A percentile compares a stretch with the other conserved stretches of the same genome.
Conservation (phyloP, 2,797 vertebrate species). For the Odontamblyopus lacepedii region DNA sequence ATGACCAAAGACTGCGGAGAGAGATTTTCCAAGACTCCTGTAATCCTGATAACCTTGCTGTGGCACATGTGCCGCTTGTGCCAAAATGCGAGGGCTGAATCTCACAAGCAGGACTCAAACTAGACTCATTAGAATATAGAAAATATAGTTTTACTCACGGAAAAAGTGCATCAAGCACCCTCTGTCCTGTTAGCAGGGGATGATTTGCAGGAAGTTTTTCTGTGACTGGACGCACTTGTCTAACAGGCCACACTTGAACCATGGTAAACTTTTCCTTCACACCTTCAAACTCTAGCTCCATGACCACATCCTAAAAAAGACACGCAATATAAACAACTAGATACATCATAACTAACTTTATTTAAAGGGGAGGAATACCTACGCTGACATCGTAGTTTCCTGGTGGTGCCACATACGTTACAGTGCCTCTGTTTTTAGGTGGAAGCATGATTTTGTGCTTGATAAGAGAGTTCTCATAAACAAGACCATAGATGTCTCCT, state of each 20-base stretch:
- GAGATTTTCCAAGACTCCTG: no score
- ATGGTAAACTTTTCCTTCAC: conserved; percentile 96
- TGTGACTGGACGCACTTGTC: conserved; percentile 92
- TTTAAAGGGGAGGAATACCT: conserved; percentile 58
- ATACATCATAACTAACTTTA: not conserved
- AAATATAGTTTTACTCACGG: conserved; percentile 81
- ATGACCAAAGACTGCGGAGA: no score
- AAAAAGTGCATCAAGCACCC: conserved; percentile 86
- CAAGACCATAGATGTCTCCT: conserved; percentile 71
- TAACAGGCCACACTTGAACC: conserved; percentile 97
- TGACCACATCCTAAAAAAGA: conserved; percentile 87
- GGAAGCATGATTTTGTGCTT: conserved; percentile 97
- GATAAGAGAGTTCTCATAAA: conserved; percentile 93
- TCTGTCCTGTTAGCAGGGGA: conserved; percentile 82
- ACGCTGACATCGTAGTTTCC: conserved; percentile 94
- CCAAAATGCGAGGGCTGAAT: not conserved
- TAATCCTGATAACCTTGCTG: no score
- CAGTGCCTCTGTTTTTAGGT: conserved; percentile 90
- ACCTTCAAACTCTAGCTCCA: conserved; percentile 96
- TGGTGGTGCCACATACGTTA: conserved; percentile 92
- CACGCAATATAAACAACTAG: not conserved
- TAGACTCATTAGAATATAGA: not conserved
- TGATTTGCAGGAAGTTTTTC: conserved; percentile 97
- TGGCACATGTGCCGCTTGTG: no score
- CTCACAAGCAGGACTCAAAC: not conserved